Conservation (phyloP, 1,140 invertebrate species). For the Cotesia vestalis region DNA sequence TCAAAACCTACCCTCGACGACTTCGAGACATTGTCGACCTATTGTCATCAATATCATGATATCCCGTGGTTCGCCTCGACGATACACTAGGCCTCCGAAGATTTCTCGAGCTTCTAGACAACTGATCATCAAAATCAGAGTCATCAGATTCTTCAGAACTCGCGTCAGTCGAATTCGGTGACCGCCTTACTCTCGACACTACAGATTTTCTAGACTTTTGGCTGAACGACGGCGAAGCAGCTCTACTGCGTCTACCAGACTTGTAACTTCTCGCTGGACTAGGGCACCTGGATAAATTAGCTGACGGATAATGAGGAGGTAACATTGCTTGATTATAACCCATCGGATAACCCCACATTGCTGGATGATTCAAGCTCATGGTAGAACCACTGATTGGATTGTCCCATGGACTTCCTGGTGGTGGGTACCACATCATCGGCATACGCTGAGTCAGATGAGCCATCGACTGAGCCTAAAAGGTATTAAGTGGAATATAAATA, state of each 20-base stretch:
- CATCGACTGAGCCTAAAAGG: constrained; percentile 74
- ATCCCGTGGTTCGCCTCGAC: constrained; percentile 48
- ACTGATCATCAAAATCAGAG: constrained; percentile 67
- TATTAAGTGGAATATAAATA: background rate
- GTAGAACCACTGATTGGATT: constrained; percentile 57
- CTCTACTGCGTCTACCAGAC: constrained; percentile 60
- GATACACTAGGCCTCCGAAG: constrained; percentile 49
- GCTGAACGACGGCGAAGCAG: constrained; percentile 75
- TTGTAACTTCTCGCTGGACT: constrained; percentile 64
- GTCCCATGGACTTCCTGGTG: constrained; percentile 56
- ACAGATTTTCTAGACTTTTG: constrained; percentile 73
- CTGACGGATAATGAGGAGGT: constrained; percentile 61
- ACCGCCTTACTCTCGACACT: constrained; percentile 56
- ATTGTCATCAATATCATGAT: constrained; percentile 53
- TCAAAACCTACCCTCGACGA: constrained; percentile 52
- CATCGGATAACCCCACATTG: constrained; percentile 59
- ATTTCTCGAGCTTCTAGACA: constrained; percentile 63
- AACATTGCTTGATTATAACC: constrained; percentile 63
- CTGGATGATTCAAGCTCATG: constrained; percentile 58
- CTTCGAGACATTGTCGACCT: constrained; percentile 43
- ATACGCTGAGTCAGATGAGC: constrained; percentile 69
- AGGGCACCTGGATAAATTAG: constrained; percentile 55
- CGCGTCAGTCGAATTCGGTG: constrained; percentile 62
- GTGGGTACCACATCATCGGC: constrained; percentile 66
- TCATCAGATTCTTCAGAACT: constrained; percentile 67